Evolutionary conservation across 2,797 vertebrate species (phyloP).

Genomic region (Periophthalmus magnuspinnatus): DNA sequence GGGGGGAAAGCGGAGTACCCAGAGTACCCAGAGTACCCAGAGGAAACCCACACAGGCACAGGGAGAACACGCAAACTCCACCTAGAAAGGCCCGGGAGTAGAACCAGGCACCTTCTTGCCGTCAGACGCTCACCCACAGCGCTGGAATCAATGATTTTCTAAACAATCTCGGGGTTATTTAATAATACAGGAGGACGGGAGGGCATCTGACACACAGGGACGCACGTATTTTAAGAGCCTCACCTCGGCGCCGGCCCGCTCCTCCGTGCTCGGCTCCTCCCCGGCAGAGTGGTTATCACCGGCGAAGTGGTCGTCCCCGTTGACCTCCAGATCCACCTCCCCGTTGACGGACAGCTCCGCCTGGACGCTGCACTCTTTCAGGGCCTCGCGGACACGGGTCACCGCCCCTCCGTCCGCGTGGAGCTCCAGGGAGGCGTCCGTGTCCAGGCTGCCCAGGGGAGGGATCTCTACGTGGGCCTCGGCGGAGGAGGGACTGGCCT

Average conservation of each 20-base stretch:
- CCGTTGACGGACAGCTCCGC: conserved; percentile 47
- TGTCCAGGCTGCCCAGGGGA: conserved; percentile 67
- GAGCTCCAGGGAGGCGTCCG: conserved; percentile 72
- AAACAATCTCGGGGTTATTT: too few species aligned
- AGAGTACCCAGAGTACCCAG: too few species aligned
- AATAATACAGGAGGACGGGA: not conserved
- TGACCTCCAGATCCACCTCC: conserved; percentile 59
- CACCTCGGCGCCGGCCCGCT: not conserved
- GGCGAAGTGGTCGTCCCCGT: conserved; percentile 31
- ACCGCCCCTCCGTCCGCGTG: conserved; percentile 59
- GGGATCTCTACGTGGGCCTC: conserved; percentile 75
- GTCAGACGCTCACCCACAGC: too few species aligned
- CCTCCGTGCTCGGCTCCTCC: not conserved
- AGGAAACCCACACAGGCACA: too few species aligned
- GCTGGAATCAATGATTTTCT: too few species aligned
- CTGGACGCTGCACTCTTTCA: conserved; percentile 45
- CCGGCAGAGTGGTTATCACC: not conserved
- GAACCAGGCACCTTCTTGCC: too few species aligned
- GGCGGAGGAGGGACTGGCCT: conserved; percentile 22
- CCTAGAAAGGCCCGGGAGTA: too few species aligned
- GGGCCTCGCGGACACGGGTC: conserved; percentile 44
- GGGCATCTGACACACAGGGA: not conserved
- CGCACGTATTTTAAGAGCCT: not conserved
- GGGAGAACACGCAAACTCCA: too few species aligned
- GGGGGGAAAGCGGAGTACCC: too few species aligned